Percentiles rank a stretch among this genome's conserved stretches.
These are phyloP conservation scores for Halcyon badia DNA, from an alignment of 2,797 vertebrate genomes.

Conservation along the genomic window DNA sequence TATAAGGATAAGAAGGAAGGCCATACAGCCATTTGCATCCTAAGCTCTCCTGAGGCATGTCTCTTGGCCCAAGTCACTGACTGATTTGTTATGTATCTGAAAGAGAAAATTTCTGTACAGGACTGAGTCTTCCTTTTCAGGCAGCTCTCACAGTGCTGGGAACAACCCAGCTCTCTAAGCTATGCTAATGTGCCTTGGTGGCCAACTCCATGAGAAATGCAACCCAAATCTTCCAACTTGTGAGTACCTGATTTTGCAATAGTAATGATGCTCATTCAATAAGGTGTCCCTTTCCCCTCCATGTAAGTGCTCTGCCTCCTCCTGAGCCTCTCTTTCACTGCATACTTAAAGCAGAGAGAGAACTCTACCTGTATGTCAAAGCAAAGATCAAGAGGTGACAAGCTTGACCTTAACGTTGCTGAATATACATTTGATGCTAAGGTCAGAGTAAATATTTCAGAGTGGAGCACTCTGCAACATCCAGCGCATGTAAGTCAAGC, in stretches of 20 bases:
- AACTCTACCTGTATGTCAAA: background rate
- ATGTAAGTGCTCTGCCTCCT: fast-evolving
- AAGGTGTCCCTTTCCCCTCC: background rate
- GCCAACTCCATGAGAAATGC: background rate
- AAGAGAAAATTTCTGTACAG: background rate
- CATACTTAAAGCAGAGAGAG: background rate
- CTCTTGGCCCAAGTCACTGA: background rate
- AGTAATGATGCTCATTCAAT: background rate
- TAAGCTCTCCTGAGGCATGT: background rate
- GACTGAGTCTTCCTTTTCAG: background rate
- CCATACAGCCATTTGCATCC: background rate
- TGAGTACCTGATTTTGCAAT: background rate
- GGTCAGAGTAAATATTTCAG: background rate
- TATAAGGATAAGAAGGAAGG: background rate
- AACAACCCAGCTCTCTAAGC: background rate
- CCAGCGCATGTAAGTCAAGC: background rate
- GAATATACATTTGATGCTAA: background rate
- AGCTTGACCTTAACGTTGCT: background rate
- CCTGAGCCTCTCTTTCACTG: background rate
- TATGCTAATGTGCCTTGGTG: background rate
- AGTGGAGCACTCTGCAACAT: background rate
- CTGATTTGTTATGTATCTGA: background rate
- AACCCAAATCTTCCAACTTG: background rate
- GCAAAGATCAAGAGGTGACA: background rate
- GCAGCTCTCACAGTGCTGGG: background rate